phyloP scores from a whole-genome alignment of 2,113 vertebrate genomes.

The Erpornis zantholeuca region DNA sequence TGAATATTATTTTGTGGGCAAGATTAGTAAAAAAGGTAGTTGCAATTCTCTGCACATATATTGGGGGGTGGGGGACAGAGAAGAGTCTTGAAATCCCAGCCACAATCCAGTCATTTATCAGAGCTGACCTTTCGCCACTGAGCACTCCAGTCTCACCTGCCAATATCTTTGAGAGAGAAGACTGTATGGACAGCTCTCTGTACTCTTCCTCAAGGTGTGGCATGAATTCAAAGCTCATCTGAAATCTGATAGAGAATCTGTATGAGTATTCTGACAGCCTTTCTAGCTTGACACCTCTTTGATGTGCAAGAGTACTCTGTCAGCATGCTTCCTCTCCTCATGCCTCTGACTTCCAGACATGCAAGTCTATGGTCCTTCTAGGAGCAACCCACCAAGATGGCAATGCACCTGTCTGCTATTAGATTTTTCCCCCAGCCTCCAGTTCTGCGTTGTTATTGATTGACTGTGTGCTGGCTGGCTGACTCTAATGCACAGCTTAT shows the following conservation, averaged over 20 bases:
- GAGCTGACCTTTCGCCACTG: neutral
- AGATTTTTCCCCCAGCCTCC: neutral
- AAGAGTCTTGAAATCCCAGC: neutral
- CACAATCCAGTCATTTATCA: neutral
- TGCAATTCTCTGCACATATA: neutral
- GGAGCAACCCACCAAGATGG: neutral
- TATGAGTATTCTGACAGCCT: neutral
- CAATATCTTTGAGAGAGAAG: neutral
- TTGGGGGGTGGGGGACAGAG: accelerated
- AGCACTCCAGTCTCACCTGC: neutral
- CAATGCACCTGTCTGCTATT: neutral
- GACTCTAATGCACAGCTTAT: neutral
- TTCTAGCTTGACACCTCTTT: neutral
- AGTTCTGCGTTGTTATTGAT: neutral
- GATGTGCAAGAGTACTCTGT: neutral
- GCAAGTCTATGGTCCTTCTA: neutral
- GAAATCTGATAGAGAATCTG: neutral
- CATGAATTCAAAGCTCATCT: neutral
- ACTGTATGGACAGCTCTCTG: neutral
- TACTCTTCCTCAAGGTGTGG: neutral
- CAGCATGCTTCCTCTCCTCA: neutral
- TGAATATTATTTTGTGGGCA: neutral
- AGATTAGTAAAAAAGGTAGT: neutral
- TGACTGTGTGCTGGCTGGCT: neutral
- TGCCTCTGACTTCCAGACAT: neutral